Evolutionary conservation across 2,888 invertebrate genomes (phyloP).

Genomic region (Drosophila aldrichi): DNA sequence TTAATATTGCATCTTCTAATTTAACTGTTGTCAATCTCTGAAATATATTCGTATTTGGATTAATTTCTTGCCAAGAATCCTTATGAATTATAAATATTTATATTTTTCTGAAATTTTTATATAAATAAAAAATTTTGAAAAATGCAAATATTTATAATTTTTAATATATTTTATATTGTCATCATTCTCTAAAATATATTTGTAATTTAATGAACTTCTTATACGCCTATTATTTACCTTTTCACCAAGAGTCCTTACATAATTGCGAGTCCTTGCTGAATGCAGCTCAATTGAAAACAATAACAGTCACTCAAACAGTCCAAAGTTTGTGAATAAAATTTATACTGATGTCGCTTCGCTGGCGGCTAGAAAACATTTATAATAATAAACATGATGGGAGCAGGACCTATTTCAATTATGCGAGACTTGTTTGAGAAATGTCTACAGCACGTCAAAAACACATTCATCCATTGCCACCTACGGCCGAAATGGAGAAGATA

Average conservation of each 20-base stretch:
- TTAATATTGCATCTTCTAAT: too few species aligned
- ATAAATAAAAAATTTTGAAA: too few species aligned
- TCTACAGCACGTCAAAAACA: slow-evolving; percentile 16
- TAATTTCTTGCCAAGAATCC: too few species aligned
- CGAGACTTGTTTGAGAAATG: not conserved
- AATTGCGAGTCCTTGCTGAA: not conserved
- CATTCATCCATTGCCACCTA: slow-evolving; percentile 4
- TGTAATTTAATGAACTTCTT: too few species aligned
- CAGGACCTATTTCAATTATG: slow-evolving; percentile 6
- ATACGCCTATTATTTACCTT: too few species aligned
- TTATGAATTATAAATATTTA: too few species aligned
- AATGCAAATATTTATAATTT: too few species aligned
- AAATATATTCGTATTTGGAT: too few species aligned
- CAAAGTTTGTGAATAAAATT: slow-evolving; percentile 1
- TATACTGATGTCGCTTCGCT: slow-evolving; percentile 2
- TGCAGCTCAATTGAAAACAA: not conserved
- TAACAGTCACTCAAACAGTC: not conserved
- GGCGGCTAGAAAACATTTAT: slow-evolving; percentile 11
- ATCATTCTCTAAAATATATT: too few species aligned
- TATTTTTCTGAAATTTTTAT: too few species aligned
- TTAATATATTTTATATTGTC: too few species aligned
- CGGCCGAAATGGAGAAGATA: slow-evolving; percentile 12
- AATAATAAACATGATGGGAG: slow-evolving; percentile 1
- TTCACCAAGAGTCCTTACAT: not conserved
- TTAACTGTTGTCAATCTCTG: too few species aligned